These are phyloP conservation scores for Murina feae DNA, from an alignment of 2,113 vertebrate species.

Conservation along the genomic window DNA sequence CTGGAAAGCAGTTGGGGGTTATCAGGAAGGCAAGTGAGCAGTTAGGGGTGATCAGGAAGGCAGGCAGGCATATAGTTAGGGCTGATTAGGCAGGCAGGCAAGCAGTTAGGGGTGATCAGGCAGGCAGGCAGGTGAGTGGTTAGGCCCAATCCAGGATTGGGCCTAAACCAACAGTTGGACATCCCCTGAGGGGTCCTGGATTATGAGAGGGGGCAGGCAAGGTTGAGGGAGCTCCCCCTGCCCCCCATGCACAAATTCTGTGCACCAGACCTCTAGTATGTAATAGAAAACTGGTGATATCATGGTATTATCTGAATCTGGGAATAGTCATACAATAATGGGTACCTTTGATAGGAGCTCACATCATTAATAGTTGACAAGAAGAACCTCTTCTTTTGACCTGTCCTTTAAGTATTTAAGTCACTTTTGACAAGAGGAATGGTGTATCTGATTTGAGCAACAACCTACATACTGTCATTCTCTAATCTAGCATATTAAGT, in stretches of 20 bases:
- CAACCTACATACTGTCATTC: background rate
- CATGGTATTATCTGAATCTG: background rate
- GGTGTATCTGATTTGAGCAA: constrained; percentile 6
- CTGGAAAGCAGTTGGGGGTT: no score
- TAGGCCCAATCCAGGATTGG: no score
- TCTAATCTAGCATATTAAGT: constrained; percentile 32
- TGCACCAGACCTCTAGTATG: background rate
- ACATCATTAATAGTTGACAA: background rate
- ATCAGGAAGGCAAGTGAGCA: no score
- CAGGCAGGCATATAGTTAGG: no score
- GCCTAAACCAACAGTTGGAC: no score
- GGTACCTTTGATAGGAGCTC: background rate
- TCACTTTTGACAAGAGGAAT: background rate
- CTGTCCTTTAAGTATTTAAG: background rate
- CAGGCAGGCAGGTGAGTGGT: no score
- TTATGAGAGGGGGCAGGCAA: accelerated
- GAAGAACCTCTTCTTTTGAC: background rate
- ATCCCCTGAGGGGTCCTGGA: no score
- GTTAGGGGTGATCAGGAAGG: no score
- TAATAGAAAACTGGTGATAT: background rate
- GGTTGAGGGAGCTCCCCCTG: no score
- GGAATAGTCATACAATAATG: background rate
- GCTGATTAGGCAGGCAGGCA: no score
- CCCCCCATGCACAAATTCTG: no score
- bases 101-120: no score